Percentiles rank a stretch among this genome's conserved stretches.
Conservation (phyloP, 2,113 vertebrate genomes). For the Nettapus auritus region DNA sequence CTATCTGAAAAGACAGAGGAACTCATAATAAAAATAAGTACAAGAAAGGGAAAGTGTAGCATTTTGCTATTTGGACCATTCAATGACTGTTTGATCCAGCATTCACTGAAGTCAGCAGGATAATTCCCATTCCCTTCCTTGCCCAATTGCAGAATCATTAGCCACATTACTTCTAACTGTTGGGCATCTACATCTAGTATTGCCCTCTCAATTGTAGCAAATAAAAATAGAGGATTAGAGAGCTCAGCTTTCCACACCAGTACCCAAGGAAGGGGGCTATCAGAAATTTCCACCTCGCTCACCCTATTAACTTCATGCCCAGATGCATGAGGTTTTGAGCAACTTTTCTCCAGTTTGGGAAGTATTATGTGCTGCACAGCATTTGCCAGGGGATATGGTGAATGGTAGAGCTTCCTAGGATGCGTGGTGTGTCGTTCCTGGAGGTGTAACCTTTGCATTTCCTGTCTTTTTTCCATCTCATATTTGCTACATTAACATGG, state of each 20-base stretch:
- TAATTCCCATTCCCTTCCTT: constrained; percentile 9
- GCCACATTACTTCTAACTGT: constrained; percentile 28
- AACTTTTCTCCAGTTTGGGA: background rate
- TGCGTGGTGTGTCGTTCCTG: background rate
- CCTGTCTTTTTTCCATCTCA: background rate
- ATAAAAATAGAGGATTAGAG: constrained; percentile 53
- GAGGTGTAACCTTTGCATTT: background rate
- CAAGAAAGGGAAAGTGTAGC: background rate
- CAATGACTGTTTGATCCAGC: constrained; percentile 1
- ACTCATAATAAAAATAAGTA: background rate
- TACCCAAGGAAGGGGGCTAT: background rate
- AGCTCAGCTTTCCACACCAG: constrained; percentile 17
- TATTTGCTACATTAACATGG: background rate
- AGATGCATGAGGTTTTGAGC: constrained; percentile 14
- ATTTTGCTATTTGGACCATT: constrained; percentile 23
- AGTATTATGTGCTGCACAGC: background rate
- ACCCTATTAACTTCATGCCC: background rate
- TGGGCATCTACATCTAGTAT: constrained; percentile 19
- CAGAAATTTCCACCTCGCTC: constrained; percentile 11
- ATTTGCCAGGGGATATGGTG: background rate
- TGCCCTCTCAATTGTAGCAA: constrained; percentile 41
- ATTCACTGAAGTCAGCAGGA: constrained; percentile 47
- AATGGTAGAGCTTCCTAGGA: background rate
- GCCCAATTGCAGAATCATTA: constrained; percentile 50
- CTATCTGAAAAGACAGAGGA: background rate